Evolutionary conservation across 2,113 vertebrate genomes (phyloP).

Genomic region (cattle (Bos taurus)): ARS-UCD2.0 NC_037332.1:3210001-3210500

Average conservation of each 20-base stretch:
- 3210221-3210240: not conserved
- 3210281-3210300: not conserved
- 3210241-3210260: not conserved
- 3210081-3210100: too few species aligned
- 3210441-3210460: accelerated
- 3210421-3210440: not conserved
- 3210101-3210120: not conserved
- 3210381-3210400: not conserved
- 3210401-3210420: not conserved
- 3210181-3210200: not conserved
- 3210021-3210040: too few species aligned
- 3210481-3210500: not conserved
- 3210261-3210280: not conserved
- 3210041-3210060: too few species aligned
- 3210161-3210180: not conserved
- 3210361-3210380: not conserved
- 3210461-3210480: not conserved
- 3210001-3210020: too few species aligned
- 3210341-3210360: not conserved
- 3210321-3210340: not conserved
- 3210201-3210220: not conserved
- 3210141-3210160: not conserved
- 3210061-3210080: too few species aligned
- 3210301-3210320: not conserved
- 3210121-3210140: not conserved